phyloP scores from a whole-genome alignment of 2,888 invertebrate genomes.

The Heliconius erato region DNA sequence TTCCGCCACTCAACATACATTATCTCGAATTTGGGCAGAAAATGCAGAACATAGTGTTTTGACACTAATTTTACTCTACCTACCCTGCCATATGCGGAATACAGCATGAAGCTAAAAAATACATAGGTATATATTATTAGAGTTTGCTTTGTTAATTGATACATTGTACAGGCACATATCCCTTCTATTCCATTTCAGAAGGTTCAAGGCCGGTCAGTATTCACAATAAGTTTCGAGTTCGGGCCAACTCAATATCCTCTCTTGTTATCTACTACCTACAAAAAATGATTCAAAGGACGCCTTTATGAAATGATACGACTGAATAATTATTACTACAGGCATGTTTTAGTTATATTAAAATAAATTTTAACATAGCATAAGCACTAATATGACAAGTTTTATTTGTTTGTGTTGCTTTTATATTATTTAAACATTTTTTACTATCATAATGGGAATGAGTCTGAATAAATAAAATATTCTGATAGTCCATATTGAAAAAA shows the following conservation, averaged over 20 bases:
- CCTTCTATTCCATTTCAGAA: neutral
- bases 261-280: neutral
- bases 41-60: neutral
- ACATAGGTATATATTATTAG: neutral
- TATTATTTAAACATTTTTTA: no score
- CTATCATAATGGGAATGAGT: no score
- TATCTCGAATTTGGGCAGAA: neutral
- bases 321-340: no score
- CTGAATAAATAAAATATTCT: no score
- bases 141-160: neutral
- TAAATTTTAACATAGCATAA: no score
- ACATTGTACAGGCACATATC: neutral
- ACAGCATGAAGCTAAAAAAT: neutral
- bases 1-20: neutral
- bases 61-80: neutral
- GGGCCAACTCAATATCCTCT: no score
- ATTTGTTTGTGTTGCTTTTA: no score
- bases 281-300: neutral
- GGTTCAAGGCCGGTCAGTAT: neutral
- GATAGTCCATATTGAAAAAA: no score
- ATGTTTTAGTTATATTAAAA: no score
- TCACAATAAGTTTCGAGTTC: neutral
- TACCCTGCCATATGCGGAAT: neutral
- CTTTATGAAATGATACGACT: no score
- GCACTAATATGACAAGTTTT: no score